These are phyloP conservation scores for Lutjanus argentimaculatus DNA, from an alignment of 2,797 vertebrate genomes.

Conservation along the genomic window DNA sequence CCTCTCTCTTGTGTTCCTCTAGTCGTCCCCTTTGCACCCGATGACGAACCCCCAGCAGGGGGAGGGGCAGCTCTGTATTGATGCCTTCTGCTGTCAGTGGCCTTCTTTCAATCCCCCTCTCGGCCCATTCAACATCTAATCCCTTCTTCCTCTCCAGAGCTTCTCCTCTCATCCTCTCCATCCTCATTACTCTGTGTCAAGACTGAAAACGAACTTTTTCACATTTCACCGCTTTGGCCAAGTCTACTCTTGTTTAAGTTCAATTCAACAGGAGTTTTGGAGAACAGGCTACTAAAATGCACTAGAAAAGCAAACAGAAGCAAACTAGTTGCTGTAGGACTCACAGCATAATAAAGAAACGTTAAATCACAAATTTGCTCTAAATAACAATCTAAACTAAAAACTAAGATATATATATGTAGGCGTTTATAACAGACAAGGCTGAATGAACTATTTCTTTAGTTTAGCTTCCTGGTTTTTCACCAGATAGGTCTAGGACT, in stretches of 20 bases:
- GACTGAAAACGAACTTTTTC: constrained; percentile 73
- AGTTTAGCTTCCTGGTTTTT: not conserved
- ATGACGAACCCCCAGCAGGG: constrained; percentile 69
- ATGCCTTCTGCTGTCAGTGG: constrained; percentile 83
- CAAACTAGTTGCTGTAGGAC: constrained; percentile 8
- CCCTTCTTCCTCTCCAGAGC: constrained; percentile 78
- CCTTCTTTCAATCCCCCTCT: constrained; percentile 73
- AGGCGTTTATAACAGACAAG: not conserved
- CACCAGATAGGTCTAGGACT: not conserved
- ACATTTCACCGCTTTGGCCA: constrained; percentile 51
- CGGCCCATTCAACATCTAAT: constrained; percentile 78
- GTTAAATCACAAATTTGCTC: too few relatives aligned
- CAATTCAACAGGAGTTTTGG: constrained; percentile 12
- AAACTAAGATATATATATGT: too few relatives aligned
- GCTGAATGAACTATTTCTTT: not conserved
- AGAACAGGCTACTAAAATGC: constrained; percentile 9
- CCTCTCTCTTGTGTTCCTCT: constrained; percentile 76
- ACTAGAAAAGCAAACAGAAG: constrained; percentile 2
- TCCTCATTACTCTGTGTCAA: constrained; percentile 69
- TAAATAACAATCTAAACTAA: not conserved
- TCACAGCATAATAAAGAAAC: not conserved
- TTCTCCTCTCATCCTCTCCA: constrained; percentile 68
- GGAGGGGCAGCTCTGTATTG: constrained; percentile 75
- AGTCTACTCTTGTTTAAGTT: constrained; percentile 48
- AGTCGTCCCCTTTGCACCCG: constrained; percentile 74